Percentiles rank a stretch among this genome's conserved stretches.
phyloP scores from a whole-genome alignment of 2,888 invertebrate genomes.

The Cataglyphis rosenhaueri region DNA sequence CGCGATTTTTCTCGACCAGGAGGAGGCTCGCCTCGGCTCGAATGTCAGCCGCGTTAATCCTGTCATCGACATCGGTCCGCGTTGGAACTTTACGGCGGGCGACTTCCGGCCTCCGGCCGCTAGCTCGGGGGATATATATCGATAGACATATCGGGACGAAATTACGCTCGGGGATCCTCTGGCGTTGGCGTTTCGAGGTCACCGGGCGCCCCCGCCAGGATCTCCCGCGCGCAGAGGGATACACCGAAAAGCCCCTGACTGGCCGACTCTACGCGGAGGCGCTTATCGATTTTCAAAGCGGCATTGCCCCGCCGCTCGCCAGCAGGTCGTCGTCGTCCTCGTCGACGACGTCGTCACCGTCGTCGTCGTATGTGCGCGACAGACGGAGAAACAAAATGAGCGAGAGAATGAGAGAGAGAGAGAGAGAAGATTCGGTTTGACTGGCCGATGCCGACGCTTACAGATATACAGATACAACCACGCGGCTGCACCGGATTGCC shows the following conservation, averaged over 20 bases:
- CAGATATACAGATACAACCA: slow-evolving; percentile 56
- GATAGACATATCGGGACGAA: slow-evolving; percentile 51
- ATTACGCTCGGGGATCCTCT: slow-evolving; percentile 60
- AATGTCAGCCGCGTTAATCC: slow-evolving; percentile 42
- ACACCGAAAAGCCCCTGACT: slow-evolving; percentile 76
- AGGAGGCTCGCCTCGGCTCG: not conserved
- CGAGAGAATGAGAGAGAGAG: not conserved
- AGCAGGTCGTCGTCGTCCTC: slow-evolving; percentile 54
- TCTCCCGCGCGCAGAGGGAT: slow-evolving; percentile 67
- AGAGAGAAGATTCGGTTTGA: not conserved
- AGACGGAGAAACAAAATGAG: slow-evolving; percentile 4
- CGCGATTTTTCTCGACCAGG: not conserved
- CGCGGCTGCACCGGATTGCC: slow-evolving; percentile 70
- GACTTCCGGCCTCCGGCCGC: slow-evolving; percentile 36
- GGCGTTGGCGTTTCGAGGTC: slow-evolving; percentile 68
- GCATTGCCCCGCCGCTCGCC: slow-evolving; percentile 71
- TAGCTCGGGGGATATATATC: slow-evolving; percentile 3
- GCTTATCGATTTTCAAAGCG: slow-evolving; percentile 79
- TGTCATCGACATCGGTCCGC: slow-evolving; percentile 46
- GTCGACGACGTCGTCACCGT: slow-evolving; percentile 27
- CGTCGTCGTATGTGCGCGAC: not conserved
- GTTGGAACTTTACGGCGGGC: slow-evolving; percentile 42
- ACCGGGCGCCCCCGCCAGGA: slow-evolving; percentile 69
- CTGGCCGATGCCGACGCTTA: slow-evolving; percentile 24
- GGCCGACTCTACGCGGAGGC: slow-evolving; percentile 74